Evolutionary conservation across 2,113 vertebrate species (phyloP), one percentile per base, ranked within the genome.

Genomic region (Rhabdomys dilectus): DNA sequence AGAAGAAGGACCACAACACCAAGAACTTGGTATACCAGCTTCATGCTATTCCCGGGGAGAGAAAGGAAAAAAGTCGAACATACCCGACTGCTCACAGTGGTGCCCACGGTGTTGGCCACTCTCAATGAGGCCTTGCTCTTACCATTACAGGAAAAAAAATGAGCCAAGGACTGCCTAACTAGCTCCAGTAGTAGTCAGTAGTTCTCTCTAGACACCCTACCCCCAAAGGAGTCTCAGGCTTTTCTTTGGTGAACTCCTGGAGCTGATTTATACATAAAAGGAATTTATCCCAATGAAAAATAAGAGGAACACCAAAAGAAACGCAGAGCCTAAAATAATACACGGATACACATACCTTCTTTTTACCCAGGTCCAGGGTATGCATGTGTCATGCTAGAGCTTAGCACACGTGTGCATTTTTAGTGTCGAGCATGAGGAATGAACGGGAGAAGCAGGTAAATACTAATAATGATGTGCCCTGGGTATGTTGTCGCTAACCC

Each of bases 31-130:
- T 58, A 26, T 0, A 1, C 91, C 8, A 89, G 73, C 96, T 98
- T 98, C 99, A 99, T 99, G 82, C 96, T 95, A 39, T 34, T 68
- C 39, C 93, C 77, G 36, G 5, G 66, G n/a, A 75, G 58, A 94
- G 42, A 97, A 60, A 87, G 16, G 53, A 48, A 70, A 66, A 84
- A 45, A 31, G 29, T 0, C 91, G 86, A 84, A 42, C 0, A 11
- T 72, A 72, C 13, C 92, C 60, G 42, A 39, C 4, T 13, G n/a
- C 86, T 58, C 19, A 19, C n/a, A 7, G 1, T 5, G 75, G 9
- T 1, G 2, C 34, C 82, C 66, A 19, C 34, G 39, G 3, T 24
- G 11, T 12, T 13, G 36, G 34, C 48, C 26, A 1, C 39, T 58
- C 3, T 62, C 80, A 78, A 86, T 86, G 36, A 51, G 56, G 53